Evolutionary conservation across 2,797 vertebrate genomes (phyloP), one percentile per base, ranked within the genome.

Genomic region (Centroberyx gerrardi): DNA sequence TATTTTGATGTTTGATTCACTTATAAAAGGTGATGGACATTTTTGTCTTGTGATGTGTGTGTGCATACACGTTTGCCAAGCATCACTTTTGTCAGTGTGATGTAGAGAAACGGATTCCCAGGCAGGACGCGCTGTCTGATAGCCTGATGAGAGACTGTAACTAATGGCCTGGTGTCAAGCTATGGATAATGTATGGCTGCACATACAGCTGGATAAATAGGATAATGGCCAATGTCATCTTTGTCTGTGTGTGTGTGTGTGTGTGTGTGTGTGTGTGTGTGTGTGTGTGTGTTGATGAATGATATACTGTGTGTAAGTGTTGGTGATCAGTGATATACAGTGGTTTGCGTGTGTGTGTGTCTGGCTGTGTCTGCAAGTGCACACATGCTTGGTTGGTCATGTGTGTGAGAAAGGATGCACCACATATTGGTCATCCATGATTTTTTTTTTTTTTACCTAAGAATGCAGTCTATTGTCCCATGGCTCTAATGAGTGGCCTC

Each of bases 201-300:
- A 81, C 81, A 67, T 79, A 80, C 83, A 94, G 75, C 83, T 91
- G 68, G 89, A 91, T 92, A 94, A 94, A 94, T 87, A 92, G 46
- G 83, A 59, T 61, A 76, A 85, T 83, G 88, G 67, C 49, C 52
- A 64, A 76, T 60, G 55, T 76, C 72, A 65, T 78, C 22, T 59
- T 17, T 72, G 36, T 68, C 68, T 68, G 72, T 58, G 66, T 59
- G 9, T 31, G 49, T 62, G 54, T 55, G 18, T 59, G 10, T 12
- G 36, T 68, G 70, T 68, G 72, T 58, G 66, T 59, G 9, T 31
- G 49, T 62, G 54, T 55, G 36, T 68, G 70, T 68, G 72, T 58
- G 66, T 59, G 9, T 31, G 49, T 62, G 54, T 55, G 18, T 59
- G 10, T 12, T 28, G 65, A 68, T 53, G 81, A 81, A 58, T 71